Evolutionary conservation across 2,888 invertebrate species (phyloP).

Genomic region (Alcis repandata): DNA sequence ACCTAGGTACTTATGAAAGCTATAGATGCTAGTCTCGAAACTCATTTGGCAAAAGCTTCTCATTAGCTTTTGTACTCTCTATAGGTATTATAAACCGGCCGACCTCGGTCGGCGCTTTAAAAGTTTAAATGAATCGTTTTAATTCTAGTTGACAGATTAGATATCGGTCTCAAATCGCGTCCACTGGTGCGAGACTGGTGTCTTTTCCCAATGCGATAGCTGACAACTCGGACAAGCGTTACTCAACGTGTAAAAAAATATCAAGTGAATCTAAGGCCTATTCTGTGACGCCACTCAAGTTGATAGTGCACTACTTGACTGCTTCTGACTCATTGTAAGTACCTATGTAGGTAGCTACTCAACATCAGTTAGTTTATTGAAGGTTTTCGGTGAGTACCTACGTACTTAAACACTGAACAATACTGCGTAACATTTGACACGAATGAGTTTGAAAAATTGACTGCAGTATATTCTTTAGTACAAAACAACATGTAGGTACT

Average conservation of each 20-base stretch:
- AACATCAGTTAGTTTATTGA: slow-evolving; percentile 14
- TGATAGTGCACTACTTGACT: slow-evolving; percentile 27
- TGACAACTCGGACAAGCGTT: slow-evolving; percentile 38
- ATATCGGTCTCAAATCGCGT: slow-evolving; percentile 43
- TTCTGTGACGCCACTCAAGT: slow-evolving; percentile 26
- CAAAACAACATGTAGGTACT: not conserved
- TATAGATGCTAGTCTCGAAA: not conserved
- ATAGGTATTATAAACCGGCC: slow-evolving; percentile 1
- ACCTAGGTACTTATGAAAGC: not conserved
- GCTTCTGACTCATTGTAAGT: slow-evolving; percentile 29
- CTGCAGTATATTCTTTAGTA: not conserved
- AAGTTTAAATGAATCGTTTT: slow-evolving; percentile 29
- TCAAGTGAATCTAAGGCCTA: slow-evolving; percentile 27
- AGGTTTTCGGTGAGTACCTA: not conserved
- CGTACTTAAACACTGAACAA: slow-evolving; percentile 9
- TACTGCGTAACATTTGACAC: not conserved
- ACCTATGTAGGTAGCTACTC: slow-evolving; percentile 10
- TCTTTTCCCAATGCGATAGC: slow-evolving; percentile 36
- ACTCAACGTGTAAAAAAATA: slow-evolving; percentile 36
- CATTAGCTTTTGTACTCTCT: not conserved
- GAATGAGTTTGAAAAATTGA: not conserved
- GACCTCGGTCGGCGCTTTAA: slow-evolving; percentile 26
- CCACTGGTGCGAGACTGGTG: slow-evolving; percentile 53
- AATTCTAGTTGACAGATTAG: slow-evolving; percentile 24
- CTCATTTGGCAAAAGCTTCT: not conserved